phyloP scores from a whole-genome alignment of 2,888 invertebrate genomes.

The Brachylomia viminalis region DNA sequence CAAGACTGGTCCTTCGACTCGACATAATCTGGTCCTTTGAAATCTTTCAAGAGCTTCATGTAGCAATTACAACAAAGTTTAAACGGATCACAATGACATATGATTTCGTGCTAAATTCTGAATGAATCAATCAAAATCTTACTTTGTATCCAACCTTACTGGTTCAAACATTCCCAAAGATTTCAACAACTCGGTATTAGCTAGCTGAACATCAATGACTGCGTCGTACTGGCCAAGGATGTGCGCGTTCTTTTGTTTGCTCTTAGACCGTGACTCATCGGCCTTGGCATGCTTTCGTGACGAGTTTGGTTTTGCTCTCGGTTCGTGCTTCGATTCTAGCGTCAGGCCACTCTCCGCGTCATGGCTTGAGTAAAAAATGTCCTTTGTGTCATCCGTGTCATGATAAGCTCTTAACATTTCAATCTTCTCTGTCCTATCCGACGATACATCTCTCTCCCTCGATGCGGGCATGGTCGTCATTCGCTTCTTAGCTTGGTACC shows the following conservation, averaged over 20 bases:
- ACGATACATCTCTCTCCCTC: not conserved
- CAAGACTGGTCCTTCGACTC: not conserved
- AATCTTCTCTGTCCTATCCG: not conserved
- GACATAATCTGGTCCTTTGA: not conserved
- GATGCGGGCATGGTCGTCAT: not conserved
- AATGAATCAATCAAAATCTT: conserved; percentile 5
- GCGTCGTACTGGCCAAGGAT: conserved; percentile 12
- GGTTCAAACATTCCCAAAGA: conserved; percentile 11
- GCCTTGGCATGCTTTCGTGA: not conserved
- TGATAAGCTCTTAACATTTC: not conserved
- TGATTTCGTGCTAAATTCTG: not conserved
- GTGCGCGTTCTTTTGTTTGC: not conserved
- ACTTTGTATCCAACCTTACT: not conserved
- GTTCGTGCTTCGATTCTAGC: not conserved
- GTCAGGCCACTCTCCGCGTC: not conserved
- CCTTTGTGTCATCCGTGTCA: not conserved
- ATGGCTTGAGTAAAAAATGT: not conserved
- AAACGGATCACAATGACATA: not conserved
- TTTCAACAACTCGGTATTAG: conserved; percentile 24
- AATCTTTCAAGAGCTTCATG: not conserved
- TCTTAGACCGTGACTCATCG: not conserved
- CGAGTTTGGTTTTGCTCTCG: not conserved
- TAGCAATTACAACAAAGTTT: no score
- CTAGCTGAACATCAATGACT: conserved; percentile 26
- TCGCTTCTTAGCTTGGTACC: not conserved